Evolutionary conservation across 2,888 invertebrate genomes (phyloP).

Genomic region (Adelphocoris suturalis): DNA sequence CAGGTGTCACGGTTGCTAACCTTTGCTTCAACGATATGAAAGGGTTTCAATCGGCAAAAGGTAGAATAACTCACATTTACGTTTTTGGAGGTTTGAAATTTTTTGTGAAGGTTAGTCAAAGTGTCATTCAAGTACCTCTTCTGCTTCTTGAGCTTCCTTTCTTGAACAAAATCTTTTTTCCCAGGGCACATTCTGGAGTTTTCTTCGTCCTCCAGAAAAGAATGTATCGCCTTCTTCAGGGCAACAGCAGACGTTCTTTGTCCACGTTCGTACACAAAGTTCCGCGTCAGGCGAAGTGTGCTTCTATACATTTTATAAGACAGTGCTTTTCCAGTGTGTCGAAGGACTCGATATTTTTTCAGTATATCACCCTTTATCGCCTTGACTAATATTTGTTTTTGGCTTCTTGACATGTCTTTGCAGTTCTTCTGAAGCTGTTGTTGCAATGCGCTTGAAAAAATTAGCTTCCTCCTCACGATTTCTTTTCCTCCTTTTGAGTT

Average conservation of each 20-base stretch:
- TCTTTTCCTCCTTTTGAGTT: not conserved
- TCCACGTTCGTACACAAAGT: not conserved
- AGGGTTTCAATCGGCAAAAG: constrained; percentile 24
- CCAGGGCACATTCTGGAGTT: not conserved
- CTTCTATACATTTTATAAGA: not conserved
- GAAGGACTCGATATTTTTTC: not conserved
- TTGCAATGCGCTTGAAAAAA: not conserved
- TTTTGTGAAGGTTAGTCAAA: constrained; percentile 5
- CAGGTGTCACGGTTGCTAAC: not conserved
- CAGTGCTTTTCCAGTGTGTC: not conserved
- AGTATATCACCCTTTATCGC: not conserved
- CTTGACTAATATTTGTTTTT: not conserved
- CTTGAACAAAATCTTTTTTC: not conserved
- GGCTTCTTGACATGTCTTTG: not conserved
- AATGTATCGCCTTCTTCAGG: not conserved
- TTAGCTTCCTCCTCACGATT: not conserved
- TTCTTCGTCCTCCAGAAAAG: not conserved
- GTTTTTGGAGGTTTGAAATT: not conserved
- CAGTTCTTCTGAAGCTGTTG: not conserved
- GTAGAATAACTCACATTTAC: constrained; percentile 24
- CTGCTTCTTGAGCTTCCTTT: not conserved
- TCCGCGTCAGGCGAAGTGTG: not conserved
- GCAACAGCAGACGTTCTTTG: not conserved
- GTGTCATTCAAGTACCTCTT: constrained; percentile 2
- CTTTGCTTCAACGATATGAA: not conserved